These are phyloP conservation scores for Pelvicachromis taeniatus DNA, from an alignment of 2,113 vertebrate species.

Conservation along the genomic window DNA sequence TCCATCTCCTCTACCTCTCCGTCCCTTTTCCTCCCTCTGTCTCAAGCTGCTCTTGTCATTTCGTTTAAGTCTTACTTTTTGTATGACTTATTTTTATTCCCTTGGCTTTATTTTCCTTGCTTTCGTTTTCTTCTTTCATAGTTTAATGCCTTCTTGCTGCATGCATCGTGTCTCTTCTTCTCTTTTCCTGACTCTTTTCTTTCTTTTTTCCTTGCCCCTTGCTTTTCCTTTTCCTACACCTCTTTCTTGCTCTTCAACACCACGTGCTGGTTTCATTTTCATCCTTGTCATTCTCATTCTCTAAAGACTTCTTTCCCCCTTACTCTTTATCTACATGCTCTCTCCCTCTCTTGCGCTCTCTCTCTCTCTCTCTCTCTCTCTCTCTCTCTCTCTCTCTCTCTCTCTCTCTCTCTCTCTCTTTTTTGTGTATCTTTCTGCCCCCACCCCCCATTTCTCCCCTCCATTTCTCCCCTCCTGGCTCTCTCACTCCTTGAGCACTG, in stretches of 20 bases:
- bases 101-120: not conserved
- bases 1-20: constrained; percentile 34
- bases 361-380: not conserved
- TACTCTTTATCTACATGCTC: not conserved
- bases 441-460: not conserved
- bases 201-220: not conserved
- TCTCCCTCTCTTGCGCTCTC: no score
- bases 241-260: not conserved
- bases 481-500: constrained; percentile 55
- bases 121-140: not conserved
- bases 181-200: not conserved
- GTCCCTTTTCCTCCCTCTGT: not conserved
- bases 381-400: not conserved
- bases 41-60: not conserved
- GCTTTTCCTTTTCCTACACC: not conserved
- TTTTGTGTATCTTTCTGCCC: not conserved
- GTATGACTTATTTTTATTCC: not conserved
- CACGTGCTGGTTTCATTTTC: not conserved
- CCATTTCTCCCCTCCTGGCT: constrained; percentile 9
- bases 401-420: not conserved
- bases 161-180: not conserved
- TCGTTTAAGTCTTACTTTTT: not conserved
- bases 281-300: not conserved
- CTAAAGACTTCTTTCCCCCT: not conserved
- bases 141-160: not conserved